A percentile compares a stretch with the other conserved stretches of the same genome.
phyloP scores from a whole-genome alignment of 2,113 vertebrate genomes.

The Rattus norvegicus region GRCr8 NC_086023.1:66005501-66006000 shows the following conservation, averaged over 20 bases:
- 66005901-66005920: neutral
- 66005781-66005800: neutral
- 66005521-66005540: neutral
- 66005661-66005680: neutral
- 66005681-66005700: neutral
- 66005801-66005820: neutral
- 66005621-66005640: neutral
- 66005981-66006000: neutral
- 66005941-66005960: fast-evolving
- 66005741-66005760: neutral
- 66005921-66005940: conserved; percentile 2
- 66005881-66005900: neutral
- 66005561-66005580: neutral
- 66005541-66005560: fast-evolving
- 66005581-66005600: neutral
- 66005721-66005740: neutral
- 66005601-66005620: neutral
- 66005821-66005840: neutral
- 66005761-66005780: neutral
- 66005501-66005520: neutral
- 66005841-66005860: fast-evolving
- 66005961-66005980: neutral
- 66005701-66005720: neutral
- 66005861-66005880: conserved; percentile 43
- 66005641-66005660: neutral